These are phyloP conservation scores for Paramacrobiotus metropolitanus DNA, from an alignment of 1,140 invertebrate species.

Conservation along the genomic window DNA sequence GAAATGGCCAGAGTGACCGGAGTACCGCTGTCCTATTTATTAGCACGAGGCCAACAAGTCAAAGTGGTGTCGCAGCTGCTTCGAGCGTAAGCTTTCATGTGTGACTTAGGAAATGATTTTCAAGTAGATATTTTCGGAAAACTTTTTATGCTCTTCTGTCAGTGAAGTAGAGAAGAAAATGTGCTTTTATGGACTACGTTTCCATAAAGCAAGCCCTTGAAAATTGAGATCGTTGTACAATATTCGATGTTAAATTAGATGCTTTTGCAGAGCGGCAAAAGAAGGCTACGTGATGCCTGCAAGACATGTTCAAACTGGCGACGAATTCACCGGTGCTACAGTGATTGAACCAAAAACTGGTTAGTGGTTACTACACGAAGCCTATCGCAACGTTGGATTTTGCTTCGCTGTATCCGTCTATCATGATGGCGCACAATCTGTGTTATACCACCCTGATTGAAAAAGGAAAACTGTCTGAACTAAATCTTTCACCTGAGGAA, in stretches of 20 bases:
- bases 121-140: too few species aligned
- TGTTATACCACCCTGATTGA: slow-evolving; percentile 84
- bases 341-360: slow-evolving; percentile 73
- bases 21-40: slow-evolving; percentile 66
- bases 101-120: too few species aligned
- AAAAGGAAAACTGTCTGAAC: slow-evolving; percentile 26
- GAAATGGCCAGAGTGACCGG: slow-evolving; percentile 99
- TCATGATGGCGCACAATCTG: slow-evolving; percentile 99
- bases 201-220: too few species aligned
- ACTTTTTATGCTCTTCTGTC: too few species aligned
- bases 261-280: slow-evolving; percentile 46
- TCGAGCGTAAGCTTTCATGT: slow-evolving; percentile 40
- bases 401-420: slow-evolving; percentile 94
- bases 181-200: too few species aligned
- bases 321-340: slow-evolving; percentile 87
- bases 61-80: slow-evolving; percentile 93
- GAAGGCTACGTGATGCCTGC: slow-evolving; percentile 61
- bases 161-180: too few species aligned
- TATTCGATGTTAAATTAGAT: too few species aligned
- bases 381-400: slow-evolving; percentile 99
- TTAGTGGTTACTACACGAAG: slow-evolving; percentile 79
- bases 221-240: too few species aligned
- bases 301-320: slow-evolving; percentile 34
- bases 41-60: slow-evolving; percentile 92
- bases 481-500: slow-evolving; percentile 36